Percentiles rank a stretch among this genome's conserved stretches.
These are phyloP conservation scores for Metopia argyrocephala DNA, from an alignment of 2,888 invertebrate genomes.

Conservation along the genomic window DNA sequence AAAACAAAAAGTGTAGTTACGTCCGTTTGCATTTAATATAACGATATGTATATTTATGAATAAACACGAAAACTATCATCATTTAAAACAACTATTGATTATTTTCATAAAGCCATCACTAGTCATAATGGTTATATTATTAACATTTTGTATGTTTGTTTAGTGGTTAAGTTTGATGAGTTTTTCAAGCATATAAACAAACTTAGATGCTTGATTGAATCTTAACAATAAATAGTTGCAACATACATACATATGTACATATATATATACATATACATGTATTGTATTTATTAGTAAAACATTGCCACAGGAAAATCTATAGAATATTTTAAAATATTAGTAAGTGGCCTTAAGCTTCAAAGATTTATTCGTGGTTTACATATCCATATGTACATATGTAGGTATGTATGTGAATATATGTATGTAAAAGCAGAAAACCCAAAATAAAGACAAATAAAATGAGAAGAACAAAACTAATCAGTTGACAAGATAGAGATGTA, in stretches of 20 bases:
- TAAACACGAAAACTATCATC: conserved; percentile 1
- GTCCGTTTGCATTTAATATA: no score
- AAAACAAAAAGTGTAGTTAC: no score
- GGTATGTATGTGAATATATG: background rate
- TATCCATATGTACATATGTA: conserved; percentile 10
- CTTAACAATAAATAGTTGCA: conserved; percentile 3
- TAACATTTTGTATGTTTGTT: no score
- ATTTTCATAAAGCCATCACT: background rate
- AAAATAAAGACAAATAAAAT: conserved; percentile 4
- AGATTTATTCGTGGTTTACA: background rate
- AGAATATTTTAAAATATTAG: background rate
- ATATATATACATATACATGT: background rate
- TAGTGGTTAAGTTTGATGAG: background rate
- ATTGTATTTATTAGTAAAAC: no score
- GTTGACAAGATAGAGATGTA: background rate
- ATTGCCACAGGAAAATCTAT: background rate
- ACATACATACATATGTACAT: background rate
- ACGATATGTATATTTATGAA: background rate
- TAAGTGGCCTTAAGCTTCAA: background rate
- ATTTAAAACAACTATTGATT: background rate
- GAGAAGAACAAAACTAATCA: background rate
- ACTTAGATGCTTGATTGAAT: conserved; percentile 44
- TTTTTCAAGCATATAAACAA: conserved; percentile 48
- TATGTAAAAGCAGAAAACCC: background rate
- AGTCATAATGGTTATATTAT: conserved; percentile 28